phyloP scores from a whole-genome alignment of 2,113 vertebrate genomes.

The Oreochromis aureus region DNA sequence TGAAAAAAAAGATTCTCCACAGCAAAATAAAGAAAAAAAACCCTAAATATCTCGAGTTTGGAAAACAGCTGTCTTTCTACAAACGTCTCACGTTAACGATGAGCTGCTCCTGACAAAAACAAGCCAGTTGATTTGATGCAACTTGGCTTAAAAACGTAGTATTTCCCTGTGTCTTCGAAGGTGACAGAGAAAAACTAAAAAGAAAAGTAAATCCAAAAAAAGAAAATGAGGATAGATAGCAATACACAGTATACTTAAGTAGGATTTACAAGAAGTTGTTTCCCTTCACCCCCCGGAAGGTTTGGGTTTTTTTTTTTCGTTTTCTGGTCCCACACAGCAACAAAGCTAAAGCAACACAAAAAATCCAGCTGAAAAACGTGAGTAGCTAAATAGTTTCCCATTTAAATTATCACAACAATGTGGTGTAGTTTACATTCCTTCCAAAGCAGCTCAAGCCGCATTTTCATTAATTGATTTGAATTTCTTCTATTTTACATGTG shows the following conservation, averaged over 20 bases:
- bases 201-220: neutral
- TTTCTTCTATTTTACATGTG: slow-evolving; percentile 51
- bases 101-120: slow-evolving; percentile 10
- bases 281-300: neutral
- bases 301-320: neutral
- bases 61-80: neutral
- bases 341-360: slow-evolving; percentile 45
- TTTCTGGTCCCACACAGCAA: slow-evolving; percentile 43
- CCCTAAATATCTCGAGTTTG: neutral
- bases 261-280: slow-evolving; percentile 50
- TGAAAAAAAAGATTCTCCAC: slow-evolving; percentile 18
- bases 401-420: slow-evolving; percentile 65
- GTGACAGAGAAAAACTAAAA: neutral
- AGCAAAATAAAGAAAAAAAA: neutral
- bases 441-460: slow-evolving; percentile 30
- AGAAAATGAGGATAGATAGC: slow-evolving; percentile 29
- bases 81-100: neutral
- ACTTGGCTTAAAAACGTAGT: neutral
- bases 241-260: slow-evolving; percentile 47
- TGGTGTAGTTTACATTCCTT: slow-evolving; percentile 72
- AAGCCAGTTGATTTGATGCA: slow-evolving; percentile 23
- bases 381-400: slow-evolving; percentile 58
- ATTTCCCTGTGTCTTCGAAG: slow-evolving; percentile 21
- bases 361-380: slow-evolving; percentile 43
- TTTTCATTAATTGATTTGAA: slow-evolving; percentile 39